Percentiles rank a stretch among this genome's conserved stretches.
phyloP scores from a whole-genome alignment of 2,113 vertebrate genomes.

The Salvelinus alpinus region DNA sequence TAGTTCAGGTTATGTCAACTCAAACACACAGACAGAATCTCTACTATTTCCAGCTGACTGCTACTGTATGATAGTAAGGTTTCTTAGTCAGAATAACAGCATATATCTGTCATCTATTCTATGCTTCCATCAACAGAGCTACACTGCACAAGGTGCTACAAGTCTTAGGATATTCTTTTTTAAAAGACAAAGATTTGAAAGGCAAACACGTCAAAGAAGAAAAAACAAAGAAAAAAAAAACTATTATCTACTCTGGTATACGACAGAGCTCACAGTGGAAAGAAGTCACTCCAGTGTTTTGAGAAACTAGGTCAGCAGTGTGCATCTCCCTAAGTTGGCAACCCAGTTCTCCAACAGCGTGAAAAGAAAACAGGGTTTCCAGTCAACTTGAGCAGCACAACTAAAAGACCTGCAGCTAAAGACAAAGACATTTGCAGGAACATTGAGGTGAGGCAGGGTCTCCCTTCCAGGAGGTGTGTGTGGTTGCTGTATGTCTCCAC shows the following conservation, averaged over 20 bases:
- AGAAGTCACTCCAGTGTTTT: constrained; percentile 7
- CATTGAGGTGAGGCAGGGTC: constrained; percentile 25
- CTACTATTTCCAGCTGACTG: constrained; percentile 21
- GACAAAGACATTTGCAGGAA: constrained; percentile 52
- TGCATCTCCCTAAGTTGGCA: constrained; percentile 35
- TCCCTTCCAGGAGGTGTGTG: constrained; percentile 20
- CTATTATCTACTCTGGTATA: constrained; percentile 19
- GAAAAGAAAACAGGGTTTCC: constrained; percentile 36
- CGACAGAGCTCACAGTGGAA: constrained; percentile 18
- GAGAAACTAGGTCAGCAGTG: constrained; percentile 42
- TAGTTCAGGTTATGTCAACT: neutral
- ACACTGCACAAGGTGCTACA: neutral
- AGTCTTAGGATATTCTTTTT: neutral
- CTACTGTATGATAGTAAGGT: neutral
- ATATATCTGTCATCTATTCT: constrained; percentile 1
- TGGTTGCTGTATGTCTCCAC: neutral
- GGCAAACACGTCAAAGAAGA: constrained; percentile 33
- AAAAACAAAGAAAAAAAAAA: constrained; percentile 4
- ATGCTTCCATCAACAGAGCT: constrained; percentile 2
- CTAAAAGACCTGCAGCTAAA: constrained; percentile 45
- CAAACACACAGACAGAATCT: constrained; percentile 17
- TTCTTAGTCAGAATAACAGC: constrained; percentile 1
- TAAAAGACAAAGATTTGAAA: constrained; percentile 19
- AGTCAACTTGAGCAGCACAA: constrained; percentile 39
- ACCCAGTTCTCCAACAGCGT: constrained; percentile 22